Evolutionary conservation across 2,797 vertebrate species (phyloP).

Genomic region (Astyanax mexicanus): DNA sequence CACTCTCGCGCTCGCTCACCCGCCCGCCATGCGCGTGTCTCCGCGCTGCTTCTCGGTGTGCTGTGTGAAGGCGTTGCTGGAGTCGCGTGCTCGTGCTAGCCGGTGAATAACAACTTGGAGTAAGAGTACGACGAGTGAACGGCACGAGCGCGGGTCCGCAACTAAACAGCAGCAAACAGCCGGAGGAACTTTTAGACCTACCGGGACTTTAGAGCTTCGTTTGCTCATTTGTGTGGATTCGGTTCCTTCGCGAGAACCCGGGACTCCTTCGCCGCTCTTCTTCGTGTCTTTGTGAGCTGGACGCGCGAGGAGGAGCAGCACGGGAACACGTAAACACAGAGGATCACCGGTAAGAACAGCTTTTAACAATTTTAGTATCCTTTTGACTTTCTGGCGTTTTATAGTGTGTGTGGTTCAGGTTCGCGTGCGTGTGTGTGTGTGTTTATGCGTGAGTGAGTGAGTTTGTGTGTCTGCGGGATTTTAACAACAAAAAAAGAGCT

Average conservation of each 20-base stretch:
- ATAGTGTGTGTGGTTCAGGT: too few relatives aligned
- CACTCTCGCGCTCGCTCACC: not conserved
- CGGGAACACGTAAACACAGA: too few relatives aligned
- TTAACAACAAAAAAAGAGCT: not conserved
- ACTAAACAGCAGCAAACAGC: not conserved
- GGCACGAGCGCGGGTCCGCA: not conserved
- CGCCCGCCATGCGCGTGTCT: not conserved
- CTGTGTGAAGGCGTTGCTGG: not conserved
- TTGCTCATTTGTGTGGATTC: not conserved
- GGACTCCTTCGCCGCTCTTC: too few relatives aligned
- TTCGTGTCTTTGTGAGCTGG: too few relatives aligned
- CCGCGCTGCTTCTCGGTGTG: not conserved
- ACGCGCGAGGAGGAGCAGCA: too few relatives aligned
- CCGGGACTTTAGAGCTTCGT: not conserved
- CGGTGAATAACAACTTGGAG: not conserved
- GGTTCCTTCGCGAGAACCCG: too few relatives aligned
- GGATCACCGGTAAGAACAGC: too few relatives aligned
- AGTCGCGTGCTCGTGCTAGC: not conserved
- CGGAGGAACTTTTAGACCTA: not conserved
- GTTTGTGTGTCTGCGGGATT: not conserved
- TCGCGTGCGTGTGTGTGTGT: not conserved
- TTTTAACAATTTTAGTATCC: too few relatives aligned
- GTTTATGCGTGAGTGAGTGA: not conserved
- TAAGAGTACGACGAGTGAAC: not conserved
- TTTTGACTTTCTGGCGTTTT: too few relatives aligned